Evolutionary conservation across 30 jellyfish, hydroid and myxozoan genomes (phyloP), one percentile per base, ranked within the genome.

Genomic region (Morbakka virulenta): DNA sequence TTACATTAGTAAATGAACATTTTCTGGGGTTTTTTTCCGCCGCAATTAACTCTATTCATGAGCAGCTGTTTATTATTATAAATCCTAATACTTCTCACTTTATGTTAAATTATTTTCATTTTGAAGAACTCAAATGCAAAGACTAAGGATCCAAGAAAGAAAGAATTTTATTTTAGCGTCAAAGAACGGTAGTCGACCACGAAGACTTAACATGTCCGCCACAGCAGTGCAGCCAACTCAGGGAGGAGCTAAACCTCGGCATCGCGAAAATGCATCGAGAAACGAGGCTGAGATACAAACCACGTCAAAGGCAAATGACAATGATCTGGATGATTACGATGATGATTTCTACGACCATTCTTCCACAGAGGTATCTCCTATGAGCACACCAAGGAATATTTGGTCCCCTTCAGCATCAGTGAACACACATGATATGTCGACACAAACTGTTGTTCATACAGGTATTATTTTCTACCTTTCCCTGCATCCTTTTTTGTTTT

Each of bases 361-460:
- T n/a, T 61, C 95, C 9, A 52, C 84, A 13, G 85, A 83, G 14
- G 85, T 57, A 26, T 71, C 95, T 25, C 89, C 88, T n/a, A n/a
- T 48, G 76, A 23, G 83, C 33, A 49, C 96, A 25, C 90, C 89
- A 28, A 65, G 82, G n/a, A 35, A 78, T 49, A 93, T 81, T 21
- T 91, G 98, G 98, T 74, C 92, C 20, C 87, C 64, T 28, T 22
- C 25, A 26, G 64, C 76, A 3, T 69, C 87, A 26, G 80, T 35
- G 13, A 76, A 76, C 22, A 48, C 97, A 1, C 76, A 28, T 34
- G 97, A 89, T 50, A 81, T 61, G 26, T 69, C 95, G 2, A 89
- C 97, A 23, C 97, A 89, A 62, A 89, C 97, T 4, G 81, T 76
- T 11, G 91, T 67, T 61, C 52, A 63, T 25, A 87, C 62, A 87